Conservation (phyloP, 2,888 invertebrate species). For the Opisthograptis luteolata region DNA sequence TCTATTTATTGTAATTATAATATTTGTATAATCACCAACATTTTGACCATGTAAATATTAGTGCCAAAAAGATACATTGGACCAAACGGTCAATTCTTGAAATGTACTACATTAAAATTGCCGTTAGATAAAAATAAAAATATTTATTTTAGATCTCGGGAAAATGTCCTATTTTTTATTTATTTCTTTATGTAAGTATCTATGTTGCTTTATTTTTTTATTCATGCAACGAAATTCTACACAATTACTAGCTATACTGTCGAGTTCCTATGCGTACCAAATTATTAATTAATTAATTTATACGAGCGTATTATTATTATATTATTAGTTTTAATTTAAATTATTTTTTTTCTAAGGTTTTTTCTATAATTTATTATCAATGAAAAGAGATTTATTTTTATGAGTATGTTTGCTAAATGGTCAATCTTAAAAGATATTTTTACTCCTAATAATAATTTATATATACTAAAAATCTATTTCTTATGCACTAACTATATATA, state of each 20-base stretch:
- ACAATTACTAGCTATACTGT: no score
- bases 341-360: no score
- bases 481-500: background rate
- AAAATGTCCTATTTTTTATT: background rate
- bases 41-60: conserved; percentile 3
- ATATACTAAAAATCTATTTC: conserved; percentile 2
- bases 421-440: background rate
- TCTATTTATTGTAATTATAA: background rate
- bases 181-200: no score
- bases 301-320: background rate
- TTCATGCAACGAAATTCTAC: no score
- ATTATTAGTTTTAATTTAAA: no score
- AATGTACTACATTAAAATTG: background rate
- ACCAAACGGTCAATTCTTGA: conserved; percentile 4
- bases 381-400: conserved; percentile 1
- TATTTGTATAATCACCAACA: background rate
- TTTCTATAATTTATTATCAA: background rate
- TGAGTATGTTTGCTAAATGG: background rate
- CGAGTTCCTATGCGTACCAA: no score
- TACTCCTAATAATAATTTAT: background rate
- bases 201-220: no score
- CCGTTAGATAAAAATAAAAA: background rate
- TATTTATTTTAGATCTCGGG: background rate
- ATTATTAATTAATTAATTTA: no score
- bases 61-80: conserved; percentile 7